Percentiles rank a stretch among this genome's conserved stretches.
Evolutionary conservation across 2,888 invertebrate genomes (phyloP).

Genomic region (Hypomecis atomaria): DNA sequence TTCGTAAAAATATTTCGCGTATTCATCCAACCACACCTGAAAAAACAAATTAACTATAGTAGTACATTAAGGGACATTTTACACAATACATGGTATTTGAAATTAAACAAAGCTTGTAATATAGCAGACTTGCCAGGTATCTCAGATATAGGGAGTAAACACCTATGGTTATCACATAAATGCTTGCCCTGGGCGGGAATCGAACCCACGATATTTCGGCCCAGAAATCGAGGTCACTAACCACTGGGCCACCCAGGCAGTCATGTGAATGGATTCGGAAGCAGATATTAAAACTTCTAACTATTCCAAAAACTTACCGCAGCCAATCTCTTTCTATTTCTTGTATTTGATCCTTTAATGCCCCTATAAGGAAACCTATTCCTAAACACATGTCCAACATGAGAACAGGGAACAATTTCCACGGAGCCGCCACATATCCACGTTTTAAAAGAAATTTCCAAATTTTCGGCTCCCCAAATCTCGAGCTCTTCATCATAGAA

Average conservation of each 20-base stretch:
- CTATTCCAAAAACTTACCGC: conserved; percentile 77
- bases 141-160: no score
- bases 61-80: no score
- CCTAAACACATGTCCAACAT: conserved; percentile 98
- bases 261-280: no score
- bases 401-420: conserved; percentile 99
- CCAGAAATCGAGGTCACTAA: no score
- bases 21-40: conserved; percentile 97
- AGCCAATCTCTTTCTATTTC: conserved; percentile 96
- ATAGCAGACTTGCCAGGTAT: no score
- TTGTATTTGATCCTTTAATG: conserved; percentile 92
- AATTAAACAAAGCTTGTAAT: no score
- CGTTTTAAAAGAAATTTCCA: conserved; percentile 98
- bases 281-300: not conserved
- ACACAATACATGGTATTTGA: no score
- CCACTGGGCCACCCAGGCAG: no score
- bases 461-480: conserved; percentile 99
- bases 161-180: no score
- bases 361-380: conserved; percentile 97
- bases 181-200: no score
- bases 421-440: conserved; percentile 99
- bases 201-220: no score
- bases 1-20: conserved; percentile 98
- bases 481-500: conserved; percentile 98
- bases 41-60: no score